phyloP scores from a whole-genome alignment of 2,888 invertebrate species.

The Idaea aversata region DNA sequence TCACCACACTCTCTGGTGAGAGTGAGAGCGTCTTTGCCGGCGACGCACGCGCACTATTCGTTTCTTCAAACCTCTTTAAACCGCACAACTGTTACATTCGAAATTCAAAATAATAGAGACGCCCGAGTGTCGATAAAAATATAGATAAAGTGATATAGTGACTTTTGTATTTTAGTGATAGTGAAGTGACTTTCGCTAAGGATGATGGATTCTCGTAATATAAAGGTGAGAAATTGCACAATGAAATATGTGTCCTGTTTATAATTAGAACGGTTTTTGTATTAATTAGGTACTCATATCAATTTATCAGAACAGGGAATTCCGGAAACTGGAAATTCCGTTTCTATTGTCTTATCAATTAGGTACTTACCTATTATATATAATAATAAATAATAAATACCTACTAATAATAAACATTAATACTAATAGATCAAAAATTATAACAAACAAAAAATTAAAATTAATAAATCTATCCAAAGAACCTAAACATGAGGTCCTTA shows the following conservation, averaged over 20 bases:
- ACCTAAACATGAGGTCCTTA: too few species aligned
- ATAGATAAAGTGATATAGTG: constrained; percentile 45
- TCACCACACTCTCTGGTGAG: constrained; percentile 58
- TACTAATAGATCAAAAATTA: too few species aligned
- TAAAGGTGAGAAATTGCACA: constrained; percentile 49
- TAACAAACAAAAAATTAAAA: too few species aligned
- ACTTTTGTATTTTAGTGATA: constrained; percentile 55
- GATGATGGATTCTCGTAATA: constrained; percentile 58
- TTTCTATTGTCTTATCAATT: too few species aligned
- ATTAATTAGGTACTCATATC: not conserved
- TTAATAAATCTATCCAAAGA: too few species aligned
- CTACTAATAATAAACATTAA: too few species aligned
- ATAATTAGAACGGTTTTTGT: not conserved
- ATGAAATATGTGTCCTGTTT: not conserved
- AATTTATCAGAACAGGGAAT: too few species aligned
- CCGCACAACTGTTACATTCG: not conserved
- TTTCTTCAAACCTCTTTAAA: constrained; percentile 25
- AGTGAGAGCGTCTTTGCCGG: constrained; percentile 58
- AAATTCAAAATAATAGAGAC: constrained; percentile 29
- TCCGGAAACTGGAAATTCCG: too few species aligned
- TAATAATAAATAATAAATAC: too few species aligned
- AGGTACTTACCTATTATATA: too few species aligned
- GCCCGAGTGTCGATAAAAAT: constrained; percentile 24
- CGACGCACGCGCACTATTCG: constrained; percentile 53
- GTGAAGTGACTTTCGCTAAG: constrained; percentile 56